Evolutionary conservation across 2,888 invertebrate genomes (phyloP), one percentile per base, ranked within the genome.

Genomic region (Merodon equestris): DNA sequence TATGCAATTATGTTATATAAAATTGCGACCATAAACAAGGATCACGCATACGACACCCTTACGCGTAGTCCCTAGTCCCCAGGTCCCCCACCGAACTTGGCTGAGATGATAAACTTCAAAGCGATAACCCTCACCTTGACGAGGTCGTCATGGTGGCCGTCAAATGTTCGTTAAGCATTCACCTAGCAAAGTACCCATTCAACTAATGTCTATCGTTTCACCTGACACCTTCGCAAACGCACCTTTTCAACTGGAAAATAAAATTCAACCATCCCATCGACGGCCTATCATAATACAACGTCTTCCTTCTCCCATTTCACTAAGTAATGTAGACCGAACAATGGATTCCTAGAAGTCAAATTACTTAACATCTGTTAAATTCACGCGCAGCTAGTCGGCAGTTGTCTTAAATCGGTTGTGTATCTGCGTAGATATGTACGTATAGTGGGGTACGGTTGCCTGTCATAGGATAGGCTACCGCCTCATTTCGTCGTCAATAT

Each of bases 401-500:
- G 9, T 14, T 34, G 27, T 27, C 27, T 27, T 27, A 27, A 27
- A 7, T 27, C 27, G 27, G 7, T 7, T 27, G 27, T 4, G n/a
- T n/a, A n/a, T n/a, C 27, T 27, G 7, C 27, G 27, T 4, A 7
- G 2, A 27, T 27, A 27, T 27, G 7, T 27, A 27, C 3, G 27
- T 7, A n/a, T n/a, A 27, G 7, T 27, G 27, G 27, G 27, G 3
- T 27, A 27, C 7, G 61, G 50, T 56, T 57, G 67, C 63, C 73
- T 68, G 61, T 77, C 67, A 77, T 68, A 68, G 57, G 7, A n/a
- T 27, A 27, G 10, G 40, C n/a, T 38, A 17, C 50, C 56, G 67
- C 57, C 73, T 73, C 53, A 57, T 38, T 58, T 56, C 53, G 63
- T 58, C 73, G 27, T 27, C 40, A 56, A 72, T 72, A 72, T 72